Conservation (phyloP, 2,113 vertebrate genomes). For the Tinamus guttatus region DNA sequence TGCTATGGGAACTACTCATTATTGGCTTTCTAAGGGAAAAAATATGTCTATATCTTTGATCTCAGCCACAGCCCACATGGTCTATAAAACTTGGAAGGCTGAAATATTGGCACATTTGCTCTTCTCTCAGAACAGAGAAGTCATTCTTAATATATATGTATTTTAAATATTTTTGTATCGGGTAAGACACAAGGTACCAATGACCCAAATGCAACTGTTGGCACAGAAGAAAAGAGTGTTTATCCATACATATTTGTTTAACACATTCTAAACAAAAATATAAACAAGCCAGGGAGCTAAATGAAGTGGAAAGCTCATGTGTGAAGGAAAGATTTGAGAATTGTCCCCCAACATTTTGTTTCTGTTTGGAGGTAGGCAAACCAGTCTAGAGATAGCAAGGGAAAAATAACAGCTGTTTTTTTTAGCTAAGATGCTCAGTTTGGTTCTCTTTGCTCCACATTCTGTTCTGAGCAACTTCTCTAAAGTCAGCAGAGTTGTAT, state of each 20-base stretch:
- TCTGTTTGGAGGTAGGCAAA: background rate
- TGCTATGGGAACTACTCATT: background rate
- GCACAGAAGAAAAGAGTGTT: background rate
- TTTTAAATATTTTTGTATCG: conserved; percentile 35
- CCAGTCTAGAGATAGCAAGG: background rate
- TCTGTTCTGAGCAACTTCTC: background rate
- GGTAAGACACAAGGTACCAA: background rate
- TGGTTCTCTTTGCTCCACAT: background rate
- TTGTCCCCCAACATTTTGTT: background rate
- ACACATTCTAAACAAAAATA: background rate
- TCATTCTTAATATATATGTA: background rate
- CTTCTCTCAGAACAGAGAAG: background rate
- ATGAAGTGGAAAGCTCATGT: background rate
- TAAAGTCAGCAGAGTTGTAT: rapidly evolving
- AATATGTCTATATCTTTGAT: conserved; percentile 12
- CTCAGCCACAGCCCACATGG: background rate
- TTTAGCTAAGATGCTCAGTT: background rate
- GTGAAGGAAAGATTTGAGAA: background rate
- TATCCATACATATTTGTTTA: background rate
- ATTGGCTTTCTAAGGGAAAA: background rate
- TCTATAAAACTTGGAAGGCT: conserved; percentile 7
- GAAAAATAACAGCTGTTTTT: background rate
- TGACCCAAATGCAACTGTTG: background rate
- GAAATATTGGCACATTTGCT: background rate
- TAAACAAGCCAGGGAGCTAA: background rate